These are phyloP conservation scores for Andrena fulva DNA, from an alignment of 2,888 invertebrate species.

Conservation along the genomic window DNA sequence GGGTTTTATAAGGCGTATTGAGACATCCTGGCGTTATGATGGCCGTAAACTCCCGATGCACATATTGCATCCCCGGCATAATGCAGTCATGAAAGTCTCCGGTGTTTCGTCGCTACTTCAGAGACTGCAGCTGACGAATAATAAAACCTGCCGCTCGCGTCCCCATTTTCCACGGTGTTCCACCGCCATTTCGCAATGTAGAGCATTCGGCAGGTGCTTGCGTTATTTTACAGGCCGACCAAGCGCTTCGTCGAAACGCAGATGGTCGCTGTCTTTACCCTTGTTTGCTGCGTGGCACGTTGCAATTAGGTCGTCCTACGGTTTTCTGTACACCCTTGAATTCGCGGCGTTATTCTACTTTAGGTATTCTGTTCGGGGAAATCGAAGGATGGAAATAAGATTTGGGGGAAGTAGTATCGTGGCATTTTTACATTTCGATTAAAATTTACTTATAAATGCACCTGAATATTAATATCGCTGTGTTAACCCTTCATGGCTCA, in stretches of 20 bases:
- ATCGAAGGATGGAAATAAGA: background rate
- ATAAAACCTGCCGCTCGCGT: slow-evolving; percentile 43
- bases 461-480: too few relatives aligned
- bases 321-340: background rate
- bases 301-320: background rate
- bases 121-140: slow-evolving; percentile 60
- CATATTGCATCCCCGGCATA: slow-evolving; percentile 66
- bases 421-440: too few relatives aligned
- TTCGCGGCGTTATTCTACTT: background rate
- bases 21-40: slow-evolving; percentile 54
- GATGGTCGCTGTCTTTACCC: background rate
- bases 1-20: slow-evolving; percentile 65
- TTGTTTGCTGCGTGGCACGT: background rate
- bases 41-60: slow-evolving; percentile 63
- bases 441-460: too few relatives aligned
- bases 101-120: slow-evolving; percentile 45
- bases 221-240: slow-evolving; percentile 3
- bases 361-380: background rate
- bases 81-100: slow-evolving; percentile 64
- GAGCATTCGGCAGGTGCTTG: slow-evolving; percentile 2
- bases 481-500: too few relatives aligned
- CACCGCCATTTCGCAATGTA: background rate
- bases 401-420: too few relatives aligned
- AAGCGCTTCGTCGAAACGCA: background rate
- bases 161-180: background rate